Evolutionary conservation across 2,888 invertebrate species (phyloP).

Genomic region (Trichogramma dendrolimi): DNA sequence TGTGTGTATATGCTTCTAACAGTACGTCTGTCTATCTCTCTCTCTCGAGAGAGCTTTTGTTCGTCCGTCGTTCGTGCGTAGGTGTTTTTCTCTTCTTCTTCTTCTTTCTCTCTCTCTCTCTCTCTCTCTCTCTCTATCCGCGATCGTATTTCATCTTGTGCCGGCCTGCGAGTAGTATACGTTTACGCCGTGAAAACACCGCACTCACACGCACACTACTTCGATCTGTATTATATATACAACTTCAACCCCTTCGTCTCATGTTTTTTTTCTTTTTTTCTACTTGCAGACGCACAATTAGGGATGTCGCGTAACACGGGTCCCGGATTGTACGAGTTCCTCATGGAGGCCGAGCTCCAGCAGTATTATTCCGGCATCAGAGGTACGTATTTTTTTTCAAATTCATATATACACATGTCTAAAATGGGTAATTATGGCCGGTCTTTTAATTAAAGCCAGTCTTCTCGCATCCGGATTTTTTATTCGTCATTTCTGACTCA

Average conservation of each 20-base stretch:
- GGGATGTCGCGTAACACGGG: slow-evolving; percentile 53
- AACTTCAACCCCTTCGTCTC: neutral
- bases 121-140: neutral
- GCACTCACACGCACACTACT: too few relatives aligned
- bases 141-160: neutral
- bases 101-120: neutral
- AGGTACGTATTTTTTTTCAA: slow-evolving; percentile 35
- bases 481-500: too few relatives aligned
- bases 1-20: too few relatives aligned
- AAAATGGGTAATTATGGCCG: neutral
- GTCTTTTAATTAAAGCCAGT: neutral
- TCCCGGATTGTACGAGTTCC: slow-evolving; percentile 79
- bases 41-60: too few relatives aligned
- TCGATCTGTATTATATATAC: neutral
- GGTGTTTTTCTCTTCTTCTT: too few relatives aligned
- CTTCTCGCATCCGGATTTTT: too few relatives aligned
- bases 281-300: slow-evolving; percentile 43
- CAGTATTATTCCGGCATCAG: slow-evolving; percentile 73
- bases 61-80: too few relatives aligned
- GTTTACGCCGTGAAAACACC: neutral
- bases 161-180: neutral
- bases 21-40: too few relatives aligned
- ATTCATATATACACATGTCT: neutral
- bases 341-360: slow-evolving; percentile 88
- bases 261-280: neutral